Evolutionary conservation across 2,113 vertebrate species (phyloP).

Genomic region (Motacilla alba): DNA sequence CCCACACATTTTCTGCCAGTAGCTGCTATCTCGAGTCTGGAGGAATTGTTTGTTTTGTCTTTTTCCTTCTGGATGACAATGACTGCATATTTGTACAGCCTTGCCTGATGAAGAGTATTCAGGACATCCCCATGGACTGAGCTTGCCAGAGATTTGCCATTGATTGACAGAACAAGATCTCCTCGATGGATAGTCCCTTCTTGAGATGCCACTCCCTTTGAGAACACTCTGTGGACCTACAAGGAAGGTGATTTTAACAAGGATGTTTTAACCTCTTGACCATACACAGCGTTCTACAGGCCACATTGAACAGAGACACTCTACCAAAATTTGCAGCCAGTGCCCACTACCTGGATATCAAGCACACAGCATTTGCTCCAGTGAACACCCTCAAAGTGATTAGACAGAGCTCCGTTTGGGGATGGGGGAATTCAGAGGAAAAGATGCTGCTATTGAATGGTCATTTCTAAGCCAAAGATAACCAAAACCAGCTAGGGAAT

Average conservation of each 20-base stretch:
- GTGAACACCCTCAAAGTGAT: not conserved
- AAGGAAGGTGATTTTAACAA: not conserved
- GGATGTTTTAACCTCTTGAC: not conserved
- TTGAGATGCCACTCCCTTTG: slow-evolving; percentile 82
- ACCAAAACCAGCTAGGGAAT: not conserved
- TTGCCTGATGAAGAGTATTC: slow-evolving; percentile 85
- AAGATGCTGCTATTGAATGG: not conserved
- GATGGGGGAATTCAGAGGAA: not conserved
- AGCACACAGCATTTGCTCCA: not conserved
- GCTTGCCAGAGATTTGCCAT: slow-evolving; percentile 77
- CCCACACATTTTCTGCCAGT: slow-evolving; percentile 47
- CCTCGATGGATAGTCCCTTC: slow-evolving; percentile 87
- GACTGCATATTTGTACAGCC: slow-evolving; percentile 75
- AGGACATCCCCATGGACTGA: slow-evolving; percentile 84
- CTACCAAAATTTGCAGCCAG: not conserved
- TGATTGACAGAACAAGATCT: slow-evolving; percentile 86
- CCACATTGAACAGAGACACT: not conserved
- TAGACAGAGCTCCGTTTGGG: not conserved
- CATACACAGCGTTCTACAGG: not conserved
- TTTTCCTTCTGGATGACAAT: slow-evolving; percentile 81
- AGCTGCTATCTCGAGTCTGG: slow-evolving; percentile 52
- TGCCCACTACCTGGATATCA: not conserved
- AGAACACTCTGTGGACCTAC: slow-evolving; percentile 92
- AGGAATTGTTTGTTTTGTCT: slow-evolving; percentile 33
- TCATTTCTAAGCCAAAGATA: not conserved